Conservation (phyloP, 1,140 invertebrate species). For the Drosophila bocqueti region DNA sequence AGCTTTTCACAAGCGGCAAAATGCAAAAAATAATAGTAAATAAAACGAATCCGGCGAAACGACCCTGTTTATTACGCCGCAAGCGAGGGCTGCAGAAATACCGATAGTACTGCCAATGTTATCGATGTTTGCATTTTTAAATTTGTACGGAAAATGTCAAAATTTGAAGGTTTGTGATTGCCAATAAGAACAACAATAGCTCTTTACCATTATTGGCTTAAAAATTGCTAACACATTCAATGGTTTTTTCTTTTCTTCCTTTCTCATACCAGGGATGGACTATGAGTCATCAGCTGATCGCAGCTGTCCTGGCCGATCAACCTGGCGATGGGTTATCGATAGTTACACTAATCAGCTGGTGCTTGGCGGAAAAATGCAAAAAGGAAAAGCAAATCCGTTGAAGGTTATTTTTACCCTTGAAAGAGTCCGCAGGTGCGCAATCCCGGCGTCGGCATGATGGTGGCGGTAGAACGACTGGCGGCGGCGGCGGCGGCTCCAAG, state of each 20-base stretch:
- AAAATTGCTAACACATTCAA: too few relatives aligned
- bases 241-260: too few relatives aligned
- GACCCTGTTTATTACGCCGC: slow-evolving; percentile 14
- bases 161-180: too few relatives aligned
- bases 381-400: neutral
- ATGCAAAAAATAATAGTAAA: neutral
- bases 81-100: slow-evolving; percentile 1
- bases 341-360: slow-evolving; percentile 12
- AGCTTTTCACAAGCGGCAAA: neutral
- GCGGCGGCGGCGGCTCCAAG: slow-evolving; percentile 27
- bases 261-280: too few relatives aligned
- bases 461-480: slow-evolving; percentile 1
- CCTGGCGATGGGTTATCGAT: neutral
- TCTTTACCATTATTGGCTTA: too few relatives aligned
- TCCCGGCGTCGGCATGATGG: slow-evolving; percentile 29
- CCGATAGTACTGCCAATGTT: neutral
- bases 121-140: neutral
- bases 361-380: neutral
- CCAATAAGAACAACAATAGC: too few relatives aligned
- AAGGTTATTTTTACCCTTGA: neutral
- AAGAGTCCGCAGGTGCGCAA: slow-evolving; percentile 59
- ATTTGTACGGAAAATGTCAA: too few relatives aligned
- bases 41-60: neutral
- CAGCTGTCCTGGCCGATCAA: too few relatives aligned
- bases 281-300: too few relatives aligned